Conservation (phyloP, 2,888 invertebrate genomes). For the Microdon myrmicae region DNA sequence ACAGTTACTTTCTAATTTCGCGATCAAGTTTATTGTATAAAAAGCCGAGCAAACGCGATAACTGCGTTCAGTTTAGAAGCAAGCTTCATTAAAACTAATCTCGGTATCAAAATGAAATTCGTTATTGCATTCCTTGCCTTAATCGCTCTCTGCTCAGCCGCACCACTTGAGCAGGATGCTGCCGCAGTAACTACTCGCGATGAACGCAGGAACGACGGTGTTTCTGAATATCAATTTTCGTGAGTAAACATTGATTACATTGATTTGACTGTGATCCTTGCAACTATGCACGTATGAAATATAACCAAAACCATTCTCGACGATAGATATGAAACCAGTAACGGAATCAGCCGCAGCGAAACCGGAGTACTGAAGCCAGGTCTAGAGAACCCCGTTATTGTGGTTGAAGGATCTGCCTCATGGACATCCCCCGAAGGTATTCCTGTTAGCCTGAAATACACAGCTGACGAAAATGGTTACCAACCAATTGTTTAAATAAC, state of each 20-base stretch:
- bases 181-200: slow-evolving; percentile 70
- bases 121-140: slow-evolving; percentile 60
- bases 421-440: slow-evolving; percentile 71
- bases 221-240: slow-evolving; percentile 27
- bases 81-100: slow-evolving; percentile 4
- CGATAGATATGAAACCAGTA: slow-evolving; percentile 67
- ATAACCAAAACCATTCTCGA: too few species aligned
- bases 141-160: slow-evolving; percentile 57
- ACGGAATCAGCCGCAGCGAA: slow-evolving; percentile 67
- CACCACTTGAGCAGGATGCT: slow-evolving; percentile 53
- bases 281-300: too few species aligned
- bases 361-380: slow-evolving; percentile 64
- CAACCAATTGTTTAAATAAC: slow-evolving; percentile 63
- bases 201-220: slow-evolving; percentile 22
- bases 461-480: slow-evolving; percentile 70
- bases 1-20: too few species aligned
- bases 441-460: slow-evolving; percentile 67
- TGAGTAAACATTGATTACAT: too few species aligned
- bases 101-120: slow-evolving; percentile 60
- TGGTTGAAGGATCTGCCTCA: slow-evolving; percentile 71
- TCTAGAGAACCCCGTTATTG: slow-evolving; percentile 68
- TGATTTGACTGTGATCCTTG: too few species aligned
- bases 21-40: too few species aligned
- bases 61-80: slow-evolving; percentile 25
- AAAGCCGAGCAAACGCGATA: neutral